A percentile compares a stretch with the other conserved stretches of the same genome.
These are phyloP conservation scores for Sphaerophoria taeniata DNA, from an alignment of 2,888 invertebrate genomes.

Conservation along the genomic window DNA sequence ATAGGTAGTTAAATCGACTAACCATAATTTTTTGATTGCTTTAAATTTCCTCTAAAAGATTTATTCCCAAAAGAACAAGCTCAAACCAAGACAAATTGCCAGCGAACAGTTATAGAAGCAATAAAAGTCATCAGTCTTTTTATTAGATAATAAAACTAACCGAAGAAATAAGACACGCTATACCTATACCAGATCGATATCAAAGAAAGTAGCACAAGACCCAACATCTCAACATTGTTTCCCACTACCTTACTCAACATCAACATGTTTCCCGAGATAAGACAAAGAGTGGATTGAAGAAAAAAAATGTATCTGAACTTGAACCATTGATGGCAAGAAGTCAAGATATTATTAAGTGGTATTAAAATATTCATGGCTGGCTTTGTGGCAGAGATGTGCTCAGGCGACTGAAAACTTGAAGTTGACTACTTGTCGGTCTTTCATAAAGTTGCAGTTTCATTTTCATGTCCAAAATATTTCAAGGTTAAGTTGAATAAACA, in stretches of 20 bases:
- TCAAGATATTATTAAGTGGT: conserved; percentile 30
- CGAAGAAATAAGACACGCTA: not conserved
- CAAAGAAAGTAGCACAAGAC: conserved; percentile 23
- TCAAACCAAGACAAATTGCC: too few species aligned
- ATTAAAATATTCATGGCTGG: not conserved
- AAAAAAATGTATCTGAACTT: conserved; percentile 40
- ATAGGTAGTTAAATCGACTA: too few species aligned
- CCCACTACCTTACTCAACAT: conserved; percentile 39
- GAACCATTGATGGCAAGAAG: conserved; percentile 46
- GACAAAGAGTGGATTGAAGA: conserved; percentile 43
- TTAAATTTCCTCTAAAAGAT: too few species aligned
- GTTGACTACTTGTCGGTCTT: not conserved
- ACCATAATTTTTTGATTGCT: too few species aligned
- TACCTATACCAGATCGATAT: not conserved
- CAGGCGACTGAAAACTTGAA: not conserved
- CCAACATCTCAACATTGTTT: not conserved
- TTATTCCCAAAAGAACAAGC: too few species aligned
- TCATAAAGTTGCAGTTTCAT: too few species aligned
- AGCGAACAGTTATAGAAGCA: too few species aligned
- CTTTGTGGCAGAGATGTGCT: not conserved
- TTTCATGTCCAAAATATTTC: too few species aligned
- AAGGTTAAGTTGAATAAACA: too few species aligned
- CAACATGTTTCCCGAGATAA: conserved; percentile 36
- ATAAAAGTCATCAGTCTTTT: too few species aligned
- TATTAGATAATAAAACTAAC: not conserved